These are phyloP conservation scores for Cylloceria caligata DNA, from an alignment of 2,888 invertebrate genomes.

Conservation along the genomic window DNA sequence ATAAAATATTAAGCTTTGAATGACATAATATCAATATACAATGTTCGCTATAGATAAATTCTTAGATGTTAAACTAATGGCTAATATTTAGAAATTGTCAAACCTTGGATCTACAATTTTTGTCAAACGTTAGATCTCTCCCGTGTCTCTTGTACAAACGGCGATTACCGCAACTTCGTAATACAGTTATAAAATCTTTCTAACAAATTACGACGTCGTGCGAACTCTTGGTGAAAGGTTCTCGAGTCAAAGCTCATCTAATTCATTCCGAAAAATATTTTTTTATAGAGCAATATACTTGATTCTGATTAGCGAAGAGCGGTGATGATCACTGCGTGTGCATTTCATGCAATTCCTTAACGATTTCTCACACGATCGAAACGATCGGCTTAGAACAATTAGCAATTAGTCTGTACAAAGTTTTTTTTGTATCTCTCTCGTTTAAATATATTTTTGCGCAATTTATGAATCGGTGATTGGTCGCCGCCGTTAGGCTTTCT, in stretches of 20 bases:
- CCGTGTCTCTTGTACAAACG: slow-evolving; percentile 11
- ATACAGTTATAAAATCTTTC: slow-evolving; percentile 32
- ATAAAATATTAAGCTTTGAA: slow-evolving; percentile 71
- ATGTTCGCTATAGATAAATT: slow-evolving; percentile 62
- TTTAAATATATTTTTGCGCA: slow-evolving; percentile 17
- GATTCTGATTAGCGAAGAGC: slow-evolving; percentile 25
- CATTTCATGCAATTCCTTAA: slow-evolving; percentile 57
- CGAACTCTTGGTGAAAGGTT: not conserved
- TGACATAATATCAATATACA: slow-evolving; percentile 71
- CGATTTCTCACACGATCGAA: slow-evolving; percentile 30
- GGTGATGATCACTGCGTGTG: slow-evolving; percentile 19
- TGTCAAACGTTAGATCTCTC: slow-evolving; percentile 43
- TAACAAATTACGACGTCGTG: not conserved
- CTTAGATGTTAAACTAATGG: slow-evolving; percentile 52
- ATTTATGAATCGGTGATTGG: not conserved
- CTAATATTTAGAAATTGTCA: slow-evolving; percentile 59
- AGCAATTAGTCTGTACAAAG: slow-evolving; percentile 64
- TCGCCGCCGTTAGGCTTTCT: slow-evolving; percentile 79
- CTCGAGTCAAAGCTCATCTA: not conserved
- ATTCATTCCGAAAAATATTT: slow-evolving; percentile 15
- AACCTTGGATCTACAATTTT: slow-evolving; percentile 44
- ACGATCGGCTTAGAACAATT: slow-evolving; percentile 36
- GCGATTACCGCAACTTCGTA: slow-evolving; percentile 10
- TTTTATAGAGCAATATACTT: slow-evolving; percentile 17
- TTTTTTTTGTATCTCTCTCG: slow-evolving; percentile 47